Base-by-base conservation (phyloP, 1,140 invertebrate species). In the Danaus melanippus region DNA sequence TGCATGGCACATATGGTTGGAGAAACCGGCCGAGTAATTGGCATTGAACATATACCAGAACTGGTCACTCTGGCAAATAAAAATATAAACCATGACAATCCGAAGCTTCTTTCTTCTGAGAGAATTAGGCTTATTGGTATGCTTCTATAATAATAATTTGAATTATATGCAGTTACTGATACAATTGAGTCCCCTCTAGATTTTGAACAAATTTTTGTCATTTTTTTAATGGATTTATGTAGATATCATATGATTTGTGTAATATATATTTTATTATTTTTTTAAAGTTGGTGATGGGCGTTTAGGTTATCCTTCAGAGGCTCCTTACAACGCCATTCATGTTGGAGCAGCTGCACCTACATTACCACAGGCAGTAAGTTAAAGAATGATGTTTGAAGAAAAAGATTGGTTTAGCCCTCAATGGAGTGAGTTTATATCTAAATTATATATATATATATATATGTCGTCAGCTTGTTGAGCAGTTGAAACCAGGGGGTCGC, bases 41-140 rank as follows among this genome's bases (percentile, higher is more conserved):
- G 97, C 10, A 95, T 99, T 63, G 97, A 99, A 78, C 97, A 98
- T 84, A 97, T 98, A 69, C 89, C 92, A 32, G 92, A 97, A 77
- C 88, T 99, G 58, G 92, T 97, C 8, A 86, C 92, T 56, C 79
- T 91, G 59, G 94, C 96, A 8, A 88, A 88, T 39, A 84, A 88
- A 66, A 98, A 98, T 84, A 92, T 98, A 21, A 89, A 92, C 53
- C 90, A 90, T 64, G 94, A 95, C 74, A 90, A 94, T 69, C 88
- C 91, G 12, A 86, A 91, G 53, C 87, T 96, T 46, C 75, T 97
- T 9, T 71, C 87, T 46, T 90, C 88, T 21, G 90, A 90, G 46
- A 87, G 90, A 56, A 76, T 97, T 53, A 88, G 92, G 77, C 88
- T 96, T 62, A 69, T 95, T 67, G 91, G 93, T 94, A 82, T 87